Percentiles rank a stretch among this genome's conserved stretches.
Conservation (phyloP, 1,140 invertebrate species). For the Dendroctonus ponderosae region DNA sequence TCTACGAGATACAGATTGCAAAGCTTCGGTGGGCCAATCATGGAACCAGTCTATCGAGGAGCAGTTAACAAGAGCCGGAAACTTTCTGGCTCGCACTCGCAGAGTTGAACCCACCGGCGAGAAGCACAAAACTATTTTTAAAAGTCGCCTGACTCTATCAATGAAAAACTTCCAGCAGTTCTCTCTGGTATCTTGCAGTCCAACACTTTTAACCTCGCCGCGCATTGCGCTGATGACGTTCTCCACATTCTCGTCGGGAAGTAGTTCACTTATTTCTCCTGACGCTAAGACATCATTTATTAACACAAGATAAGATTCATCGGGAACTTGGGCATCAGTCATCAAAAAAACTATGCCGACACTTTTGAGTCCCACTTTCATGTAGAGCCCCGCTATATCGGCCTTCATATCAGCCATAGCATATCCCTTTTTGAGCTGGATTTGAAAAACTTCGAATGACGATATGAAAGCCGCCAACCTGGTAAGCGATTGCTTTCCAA, state of each 20-base stretch:
- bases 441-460: conserved; percentile 85
- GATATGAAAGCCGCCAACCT: conserved; percentile 86
- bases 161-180: conserved; percentile 97
- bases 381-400: conserved; percentile 80
- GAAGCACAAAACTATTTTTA: conserved; percentile 87
- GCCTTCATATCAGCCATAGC: conserved; percentile 77
- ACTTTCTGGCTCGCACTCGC: conserved; percentile 82
- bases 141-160: conserved; percentile 73
- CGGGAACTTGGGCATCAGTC: conserved; percentile 89
- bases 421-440: conserved; percentile 88
- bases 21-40: conserved; percentile 89
- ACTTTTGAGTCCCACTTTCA: conserved; percentile 85
- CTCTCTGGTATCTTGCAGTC: conserved; percentile 82
- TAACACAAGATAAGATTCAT: conserved; percentile 88
- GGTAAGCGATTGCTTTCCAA: conserved; percentile 90
- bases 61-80: conserved; percentile 92
- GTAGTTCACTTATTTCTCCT: conserved; percentile 89
- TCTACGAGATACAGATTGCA: conserved; percentile 82
- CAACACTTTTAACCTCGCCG: conserved; percentile 82
- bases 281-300: conserved; percentile 93
- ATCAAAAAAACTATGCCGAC: conserved; percentile 87
- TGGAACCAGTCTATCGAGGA: conserved; percentile 95
- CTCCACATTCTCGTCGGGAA: conserved; percentile 88
- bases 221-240: conserved; percentile 79
- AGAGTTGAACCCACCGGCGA: conserved; percentile 87